Evolutionary conservation across 2,113 vertebrate species (phyloP).

Genomic region (Trogon melanurus): DNA sequence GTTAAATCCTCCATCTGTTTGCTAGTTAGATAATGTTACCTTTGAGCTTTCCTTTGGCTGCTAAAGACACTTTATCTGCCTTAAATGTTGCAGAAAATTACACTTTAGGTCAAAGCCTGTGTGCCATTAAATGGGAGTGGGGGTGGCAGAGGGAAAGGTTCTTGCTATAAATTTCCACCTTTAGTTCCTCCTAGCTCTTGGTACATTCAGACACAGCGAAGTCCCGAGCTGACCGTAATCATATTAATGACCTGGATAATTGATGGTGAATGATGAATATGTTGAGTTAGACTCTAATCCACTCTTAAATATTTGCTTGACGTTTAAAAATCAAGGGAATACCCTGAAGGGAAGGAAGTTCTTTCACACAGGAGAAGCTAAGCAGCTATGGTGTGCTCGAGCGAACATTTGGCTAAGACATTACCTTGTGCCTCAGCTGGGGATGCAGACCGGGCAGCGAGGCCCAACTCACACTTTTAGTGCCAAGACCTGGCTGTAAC

Average conservation of each 20-base stretch:
- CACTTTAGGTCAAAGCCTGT: conserved; percentile 70
- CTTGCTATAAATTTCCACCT: conserved; percentile 60
- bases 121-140: conserved; percentile 46
- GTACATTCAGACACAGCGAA: conserved; percentile 18
- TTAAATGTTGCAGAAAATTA: conserved; percentile 77
- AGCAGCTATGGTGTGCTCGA: not conserved
- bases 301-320: conserved; percentile 67
- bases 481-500: conserved; percentile 7
- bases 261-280: conserved; percentile 68
- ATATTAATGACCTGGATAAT: conserved; percentile 67
- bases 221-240: conserved; percentile 23
- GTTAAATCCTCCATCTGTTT: conserved; percentile 73
- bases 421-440: conserved; percentile 5
- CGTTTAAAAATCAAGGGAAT: conserved; percentile 64
- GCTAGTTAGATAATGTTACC: conserved; percentile 75
- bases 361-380: conserved; percentile 39
- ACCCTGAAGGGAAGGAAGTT: conserved; percentile 58
- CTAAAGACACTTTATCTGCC: conserved; percentile 72
- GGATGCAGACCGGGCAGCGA: not conserved
- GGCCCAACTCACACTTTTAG: not conserved
- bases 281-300: conserved; percentile 63
- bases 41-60: conserved; percentile 73
- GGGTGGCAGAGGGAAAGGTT: not conserved
- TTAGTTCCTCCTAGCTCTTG: conserved; percentile 28
- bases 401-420: conserved; percentile 50